Evolutionary conservation across 2,113 vertebrate species (phyloP).

Genomic region (Gymnogyps californianus): DNA sequence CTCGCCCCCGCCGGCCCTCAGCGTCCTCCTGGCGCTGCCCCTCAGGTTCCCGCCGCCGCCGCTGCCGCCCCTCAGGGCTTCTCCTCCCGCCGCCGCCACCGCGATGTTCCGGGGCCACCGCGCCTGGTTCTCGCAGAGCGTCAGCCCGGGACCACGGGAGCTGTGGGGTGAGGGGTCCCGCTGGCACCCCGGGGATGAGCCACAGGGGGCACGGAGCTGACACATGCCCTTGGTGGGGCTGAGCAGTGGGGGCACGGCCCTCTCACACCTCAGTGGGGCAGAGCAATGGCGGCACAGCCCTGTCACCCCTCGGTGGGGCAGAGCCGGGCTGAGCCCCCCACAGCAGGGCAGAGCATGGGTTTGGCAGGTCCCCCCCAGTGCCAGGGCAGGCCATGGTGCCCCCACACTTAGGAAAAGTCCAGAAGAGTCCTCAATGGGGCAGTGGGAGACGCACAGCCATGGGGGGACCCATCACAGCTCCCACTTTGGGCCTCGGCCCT

Average conservation of each 20-base stretch:
- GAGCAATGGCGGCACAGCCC: too few relatives aligned
- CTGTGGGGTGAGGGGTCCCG: constrained; percentile 69
- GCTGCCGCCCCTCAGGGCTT: background rate
- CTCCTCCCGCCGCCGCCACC: background rate
- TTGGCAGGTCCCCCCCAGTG: background rate
- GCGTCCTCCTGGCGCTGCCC: too few relatives aligned
- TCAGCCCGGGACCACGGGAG: constrained; percentile 25
- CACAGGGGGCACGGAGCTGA: background rate
- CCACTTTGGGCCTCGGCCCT: too few relatives aligned
- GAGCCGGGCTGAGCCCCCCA: background rate
- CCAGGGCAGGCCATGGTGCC: accelerated
- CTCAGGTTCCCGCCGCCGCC: too few relatives aligned
- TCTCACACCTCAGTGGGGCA: accelerated
- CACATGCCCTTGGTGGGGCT: too few relatives aligned
- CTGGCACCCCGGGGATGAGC: too few relatives aligned
- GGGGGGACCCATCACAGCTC: background rate
- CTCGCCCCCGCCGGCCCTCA: too few relatives aligned
- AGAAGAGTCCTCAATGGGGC: background rate
- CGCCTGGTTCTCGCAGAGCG: constrained; percentile 77
- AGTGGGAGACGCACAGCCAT: background rate
- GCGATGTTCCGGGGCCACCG: constrained; percentile 65
- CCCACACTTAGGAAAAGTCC: background rate
- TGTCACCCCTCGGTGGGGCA: background rate
- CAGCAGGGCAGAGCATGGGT: too few relatives aligned
- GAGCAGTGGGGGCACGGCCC: background rate